Percentiles rank a stretch among this genome's conserved stretches.
Conservation (phyloP, 2,888 invertebrate species). For the Sarcophaga carnaria region DNA sequence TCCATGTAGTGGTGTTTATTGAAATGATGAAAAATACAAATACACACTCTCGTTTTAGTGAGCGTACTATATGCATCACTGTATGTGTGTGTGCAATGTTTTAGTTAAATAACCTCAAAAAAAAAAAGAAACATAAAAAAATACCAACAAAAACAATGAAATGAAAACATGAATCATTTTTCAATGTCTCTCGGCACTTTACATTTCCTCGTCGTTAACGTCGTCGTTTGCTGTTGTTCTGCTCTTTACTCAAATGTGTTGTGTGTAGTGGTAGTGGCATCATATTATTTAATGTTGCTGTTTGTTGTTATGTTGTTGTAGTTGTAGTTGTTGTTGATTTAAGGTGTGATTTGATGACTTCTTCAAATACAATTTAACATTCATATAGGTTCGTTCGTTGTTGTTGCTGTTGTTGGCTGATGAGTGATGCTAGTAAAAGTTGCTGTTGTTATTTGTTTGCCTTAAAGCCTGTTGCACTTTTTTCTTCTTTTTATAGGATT, state of each 20-base stretch:
- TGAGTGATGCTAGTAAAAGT: conserved; percentile 23
- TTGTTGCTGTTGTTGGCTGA: conserved; percentile 39
- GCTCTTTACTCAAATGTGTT: background rate
- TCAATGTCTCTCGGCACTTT: conserved; percentile 67
- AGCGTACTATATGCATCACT: background rate
- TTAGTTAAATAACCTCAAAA: background rate
- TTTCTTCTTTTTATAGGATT: background rate
- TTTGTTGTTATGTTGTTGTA: conserved; percentile 27
- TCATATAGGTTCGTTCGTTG: conserved; percentile 38
- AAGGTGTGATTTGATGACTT: conserved; percentile 70
- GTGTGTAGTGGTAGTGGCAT: background rate
- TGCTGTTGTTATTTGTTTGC: conserved; percentile 42
- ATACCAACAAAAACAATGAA: conserved; percentile 22
- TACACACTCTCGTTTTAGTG: background rate
- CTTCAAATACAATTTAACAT: conserved; percentile 62
- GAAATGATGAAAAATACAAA: background rate
- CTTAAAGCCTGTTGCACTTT: conserved; percentile 64
- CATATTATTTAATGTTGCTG: conserved; percentile 9
- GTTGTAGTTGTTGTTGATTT: conserved; percentile 49
- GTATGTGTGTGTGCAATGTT: conserved; percentile 2
- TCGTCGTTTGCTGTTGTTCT: background rate
- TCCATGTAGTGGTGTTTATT: conserved; percentile 6
- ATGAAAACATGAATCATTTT: conserved; percentile 65
- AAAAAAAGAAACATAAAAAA: background rate
- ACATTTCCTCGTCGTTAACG: conserved; percentile 46